Conservation (phyloP, 2,797 vertebrate species). For the Typhlichthys eigenmanni region DNA sequence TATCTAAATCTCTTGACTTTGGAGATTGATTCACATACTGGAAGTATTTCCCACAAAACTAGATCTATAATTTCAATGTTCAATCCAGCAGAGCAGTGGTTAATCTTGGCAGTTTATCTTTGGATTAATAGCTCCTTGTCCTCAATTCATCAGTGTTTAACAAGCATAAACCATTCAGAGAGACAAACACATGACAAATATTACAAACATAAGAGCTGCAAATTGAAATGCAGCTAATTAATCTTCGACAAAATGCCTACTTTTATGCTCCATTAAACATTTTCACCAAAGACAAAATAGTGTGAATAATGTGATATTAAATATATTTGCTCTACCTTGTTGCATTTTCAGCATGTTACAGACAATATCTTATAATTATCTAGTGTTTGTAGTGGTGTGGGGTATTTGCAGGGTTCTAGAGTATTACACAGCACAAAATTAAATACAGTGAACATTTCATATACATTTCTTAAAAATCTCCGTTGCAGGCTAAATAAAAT, state of each 20-base stretch:
- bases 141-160: conserved; percentile 55
- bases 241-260: conserved; percentile 39
- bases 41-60: conserved; percentile 36
- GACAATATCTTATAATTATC: too few relatives aligned
- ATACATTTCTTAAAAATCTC: too few relatives aligned
- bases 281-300: conserved; percentile 35
- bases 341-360: too few relatives aligned
- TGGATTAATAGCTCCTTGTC: conserved; percentile 58
- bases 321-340: neutral
- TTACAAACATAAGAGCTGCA: conserved; percentile 33
- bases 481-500: too few relatives aligned
- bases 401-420: too few relatives aligned
- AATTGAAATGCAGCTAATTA: conserved; percentile 46
- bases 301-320: conserved; percentile 27
- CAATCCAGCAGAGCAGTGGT: conserved; percentile 37
- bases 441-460: too few relatives aligned
- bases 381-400: too few relatives aligned
- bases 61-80: conserved; percentile 49
- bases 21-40: conserved; percentile 29
- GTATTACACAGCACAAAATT: too few relatives aligned
- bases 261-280: conserved; percentile 42
- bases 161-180: conserved; percentile 21
- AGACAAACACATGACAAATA: conserved; percentile 37
- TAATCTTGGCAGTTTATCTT: conserved; percentile 58
- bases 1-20: conserved; percentile 25